Conservation (phyloP, 2,888 invertebrate species). For the Acanthosoma haemorrhoidale region DNA sequence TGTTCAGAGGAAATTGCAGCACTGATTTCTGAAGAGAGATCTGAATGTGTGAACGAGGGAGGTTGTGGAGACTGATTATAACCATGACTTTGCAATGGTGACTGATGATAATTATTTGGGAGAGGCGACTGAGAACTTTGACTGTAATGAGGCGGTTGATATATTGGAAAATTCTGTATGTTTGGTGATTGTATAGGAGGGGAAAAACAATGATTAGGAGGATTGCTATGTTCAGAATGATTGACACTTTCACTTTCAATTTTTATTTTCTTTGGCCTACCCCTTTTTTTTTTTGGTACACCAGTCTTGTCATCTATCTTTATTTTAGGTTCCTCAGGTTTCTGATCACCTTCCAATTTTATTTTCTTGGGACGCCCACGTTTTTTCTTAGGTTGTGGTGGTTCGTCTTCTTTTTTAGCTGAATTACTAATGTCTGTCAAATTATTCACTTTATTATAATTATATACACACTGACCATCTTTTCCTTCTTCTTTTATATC, state of each 20-base stretch:
- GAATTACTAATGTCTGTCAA: constrained; percentile 44
- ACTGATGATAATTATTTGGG: constrained; percentile 45
- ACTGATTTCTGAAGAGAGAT: constrained; percentile 70
- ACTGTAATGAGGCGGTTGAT: constrained; percentile 42
- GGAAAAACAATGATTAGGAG: constrained; percentile 51
- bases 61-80: constrained; percentile 47
- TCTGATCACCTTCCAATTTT: constrained; percentile 55
- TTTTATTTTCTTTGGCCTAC: constrained; percentile 79
- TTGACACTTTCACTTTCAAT: constrained; percentile 36
- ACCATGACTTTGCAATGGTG: constrained; percentile 48
- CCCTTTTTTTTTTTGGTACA: constrained; percentile 79
- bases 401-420: constrained; percentile 48
- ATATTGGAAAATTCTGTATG: constrained; percentile 42
- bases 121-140: constrained; percentile 43
- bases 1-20: constrained; percentile 68
- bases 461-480: constrained; percentile 41
- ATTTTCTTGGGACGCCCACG: constrained; percentile 84
- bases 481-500: constrained; percentile 49
- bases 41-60: constrained; percentile 58
- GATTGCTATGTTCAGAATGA: constrained; percentile 45
- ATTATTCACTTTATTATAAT: constrained; percentile 37
- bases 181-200: constrained; percentile 52
- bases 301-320: constrained; percentile 40
- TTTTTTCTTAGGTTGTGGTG: constrained; percentile 67
- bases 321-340: constrained; percentile 44